Conservation (phyloP, 2,888 invertebrate species). For the Trissonchulus latispiculum region DNA sequence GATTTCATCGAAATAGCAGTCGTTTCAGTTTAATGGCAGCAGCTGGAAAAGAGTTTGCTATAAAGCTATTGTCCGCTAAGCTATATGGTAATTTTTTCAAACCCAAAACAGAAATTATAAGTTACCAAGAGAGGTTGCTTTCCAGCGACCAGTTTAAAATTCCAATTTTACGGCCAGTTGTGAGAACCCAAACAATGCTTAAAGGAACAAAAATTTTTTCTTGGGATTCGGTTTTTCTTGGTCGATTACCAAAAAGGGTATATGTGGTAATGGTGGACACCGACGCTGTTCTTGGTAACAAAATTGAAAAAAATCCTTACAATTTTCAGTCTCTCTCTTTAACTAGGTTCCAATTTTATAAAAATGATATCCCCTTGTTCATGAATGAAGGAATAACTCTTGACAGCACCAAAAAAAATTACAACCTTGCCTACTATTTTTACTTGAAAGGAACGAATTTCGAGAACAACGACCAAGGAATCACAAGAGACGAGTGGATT, state of each 20-base stretch:
- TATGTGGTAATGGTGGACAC: slow-evolving; percentile 10
- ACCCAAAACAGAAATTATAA: background rate
- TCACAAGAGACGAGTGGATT: background rate
- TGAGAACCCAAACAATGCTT: background rate
- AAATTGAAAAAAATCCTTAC: slow-evolving; percentile 2
- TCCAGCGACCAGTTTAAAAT: background rate
- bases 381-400: background rate
- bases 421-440: background rate
- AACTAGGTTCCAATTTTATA: slow-evolving; percentile 1
- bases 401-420: background rate
- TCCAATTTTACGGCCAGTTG: background rate
- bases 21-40: background rate
- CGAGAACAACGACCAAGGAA: background rate
- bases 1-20: background rate
- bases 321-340: background rate
- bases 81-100: slow-evolving; percentile 5
- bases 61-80: background rate
- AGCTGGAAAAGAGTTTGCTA: background rate
- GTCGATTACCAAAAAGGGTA: slow-evolving; percentile 1
- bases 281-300: too few relatives aligned
- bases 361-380: background rate
- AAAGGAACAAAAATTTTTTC: too few relatives aligned
- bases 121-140: background rate
- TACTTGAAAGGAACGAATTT: background rate
- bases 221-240: too few relatives aligned